Base-by-base conservation (phyloP, 2,888 invertebrate species). In the Charanyca ferruginea region DNA sequence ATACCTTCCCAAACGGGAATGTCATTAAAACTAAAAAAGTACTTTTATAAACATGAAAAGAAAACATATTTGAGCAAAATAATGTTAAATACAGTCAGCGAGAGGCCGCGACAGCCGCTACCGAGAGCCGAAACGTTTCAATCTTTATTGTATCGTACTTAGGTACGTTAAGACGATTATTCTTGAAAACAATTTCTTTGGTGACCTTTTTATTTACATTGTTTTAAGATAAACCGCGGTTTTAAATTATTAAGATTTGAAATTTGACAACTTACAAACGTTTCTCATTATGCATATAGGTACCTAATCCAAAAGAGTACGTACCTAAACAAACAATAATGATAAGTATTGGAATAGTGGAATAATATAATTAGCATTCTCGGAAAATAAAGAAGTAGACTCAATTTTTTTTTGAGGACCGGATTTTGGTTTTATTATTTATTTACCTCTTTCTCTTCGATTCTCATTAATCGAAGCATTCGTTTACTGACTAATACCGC, bases 61-160 rank as follows among this genome's bases (percentile, higher is more conserved):
- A 35, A 48, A 59, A 59, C 11, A 5, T 72, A 64, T 44, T 32
- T 20, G 9, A 25, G 28, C 11, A n/a, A 48, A 65, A 72, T 48
- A 20, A 54, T 45, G 25, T 20, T n/a, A 51, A 54, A 54, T 55
- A 66, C 42, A 23, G 23, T 51, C 42, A 73, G 41, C 20, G 35
- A 25, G 32, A 41, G 45, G 28, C 52, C 28, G 38, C 38, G 41
- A 52, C 28, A 60, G 51, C 18, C 18, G 52, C 20, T 18, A 25
- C 35, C n/a, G 23, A 58, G 41, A 53, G 16, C 23, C 41, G 70
- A 52, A 47, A 62, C 35, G 44, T 47, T n/a, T 20, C 16, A 49
- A 44, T 44, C n/a, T n/a, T n/a, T n/a, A n/a, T 62, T 42, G 41
- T 9, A 18, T 22, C 25, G 55, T 57, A 20, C 11, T 25, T 42